Percentiles rank a stretch among this genome's conserved stretches.
These are phyloP conservation scores for Scomber japonicus DNA, from an alignment of 2,113 vertebrate species.

Conservation along the genomic window DNA sequence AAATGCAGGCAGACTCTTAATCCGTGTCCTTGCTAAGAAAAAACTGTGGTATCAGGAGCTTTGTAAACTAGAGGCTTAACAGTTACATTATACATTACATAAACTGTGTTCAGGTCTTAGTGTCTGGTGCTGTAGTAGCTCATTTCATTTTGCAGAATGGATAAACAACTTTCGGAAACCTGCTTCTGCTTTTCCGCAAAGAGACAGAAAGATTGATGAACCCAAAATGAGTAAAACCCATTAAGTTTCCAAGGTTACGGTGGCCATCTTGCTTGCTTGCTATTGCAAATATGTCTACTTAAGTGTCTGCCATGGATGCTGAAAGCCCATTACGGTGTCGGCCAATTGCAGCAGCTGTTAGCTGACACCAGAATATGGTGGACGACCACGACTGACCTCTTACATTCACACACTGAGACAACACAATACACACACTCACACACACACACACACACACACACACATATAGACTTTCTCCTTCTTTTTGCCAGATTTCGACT, in stretches of 20 bases:
- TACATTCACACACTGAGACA: background rate
- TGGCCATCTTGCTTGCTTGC: too few species aligned
- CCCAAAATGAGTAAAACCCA: too few species aligned
- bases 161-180: background rate
- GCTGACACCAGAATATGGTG: background rate
- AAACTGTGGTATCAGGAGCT: too few species aligned
- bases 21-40: too few species aligned
- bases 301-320: background rate
- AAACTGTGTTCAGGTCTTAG: too few species aligned
- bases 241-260: too few species aligned
- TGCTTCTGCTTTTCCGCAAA: too few species aligned
- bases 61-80: too few species aligned
- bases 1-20: too few species aligned
- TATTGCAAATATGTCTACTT: too few species aligned
- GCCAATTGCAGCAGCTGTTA: background rate
- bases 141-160: background rate
- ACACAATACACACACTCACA: background rate
- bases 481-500: slow-evolving; percentile 6
- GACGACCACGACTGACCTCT: background rate
- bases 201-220: background rate
- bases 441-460: slow-evolving; percentile 18
- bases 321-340: background rate
- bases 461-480: background rate
- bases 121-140: too few species aligned
- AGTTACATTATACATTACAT: too few species aligned